These are phyloP conservation scores for Amia ocellicauda DNA, from an alignment of 2,113 vertebrate genomes.

Conservation along the genomic window DNA sequence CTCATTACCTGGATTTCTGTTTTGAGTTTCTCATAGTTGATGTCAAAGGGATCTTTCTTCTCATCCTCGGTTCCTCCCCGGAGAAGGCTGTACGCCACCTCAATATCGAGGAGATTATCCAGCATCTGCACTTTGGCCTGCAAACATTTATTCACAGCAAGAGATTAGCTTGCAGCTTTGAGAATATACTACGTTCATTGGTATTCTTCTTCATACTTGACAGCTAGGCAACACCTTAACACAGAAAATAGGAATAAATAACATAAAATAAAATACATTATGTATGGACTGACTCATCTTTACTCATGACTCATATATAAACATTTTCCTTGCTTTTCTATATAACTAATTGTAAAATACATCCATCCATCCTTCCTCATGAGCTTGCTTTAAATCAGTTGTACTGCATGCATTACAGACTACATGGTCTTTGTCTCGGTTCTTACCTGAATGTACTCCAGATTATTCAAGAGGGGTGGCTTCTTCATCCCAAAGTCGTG, in stretches of 20 bases:
- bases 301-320: background rate
- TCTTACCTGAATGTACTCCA: conserved; percentile 88
- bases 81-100: conserved; percentile 95
- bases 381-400: too few species aligned
- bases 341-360: too few species aligned
- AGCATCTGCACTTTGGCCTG: conserved; percentile 97
- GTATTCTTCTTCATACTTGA: too few species aligned
- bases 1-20: conserved; percentile 86
- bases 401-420: too few species aligned
- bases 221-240: too few species aligned
- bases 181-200: too few species aligned
- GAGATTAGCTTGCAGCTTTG: too few species aligned
- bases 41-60: conserved; percentile 90
- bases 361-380: too few species aligned
- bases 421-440: too few species aligned
- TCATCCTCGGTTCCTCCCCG: conserved; percentile 86
- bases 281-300: background rate
- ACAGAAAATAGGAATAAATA: background rate
- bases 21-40: conserved; percentile 96
- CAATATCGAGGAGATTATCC: conserved; percentile 96
- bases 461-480: conserved; percentile 82
- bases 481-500: conserved; percentile 99
- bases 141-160: background rate
- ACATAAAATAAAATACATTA: background rate
- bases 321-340: too few species aligned